Evolutionary conservation across 2,797 vertebrate species (phyloP).

Genomic region (Pyrocephalus nanus): DNA sequence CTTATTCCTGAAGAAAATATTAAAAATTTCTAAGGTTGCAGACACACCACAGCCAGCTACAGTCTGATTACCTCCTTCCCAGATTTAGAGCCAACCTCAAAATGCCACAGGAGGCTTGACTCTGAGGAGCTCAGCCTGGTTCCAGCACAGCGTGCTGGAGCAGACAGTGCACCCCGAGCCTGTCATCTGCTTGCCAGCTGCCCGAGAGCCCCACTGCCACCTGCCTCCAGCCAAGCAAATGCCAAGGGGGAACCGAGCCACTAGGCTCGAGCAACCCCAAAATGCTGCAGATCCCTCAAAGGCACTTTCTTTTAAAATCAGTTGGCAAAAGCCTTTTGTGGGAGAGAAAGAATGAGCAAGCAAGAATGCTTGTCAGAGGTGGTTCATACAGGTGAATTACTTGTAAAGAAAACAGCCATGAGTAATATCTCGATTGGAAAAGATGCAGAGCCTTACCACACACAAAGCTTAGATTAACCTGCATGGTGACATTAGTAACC

Average conservation of each 20-base stretch:
- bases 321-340: neutral
- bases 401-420: neutral
- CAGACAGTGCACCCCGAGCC: accelerated
- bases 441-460: neutral
- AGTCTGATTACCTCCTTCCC: neutral
- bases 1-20: neutral
- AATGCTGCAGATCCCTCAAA: neutral
- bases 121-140: neutral
- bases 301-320: neutral
- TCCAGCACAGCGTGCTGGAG: neutral
- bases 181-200: neutral
- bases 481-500: neutral
- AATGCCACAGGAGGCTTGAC: neutral
- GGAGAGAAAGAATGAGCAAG: neutral
- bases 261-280: neutral
- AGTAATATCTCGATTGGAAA: neutral
- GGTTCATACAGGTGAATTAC: neutral
- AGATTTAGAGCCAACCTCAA: neutral
- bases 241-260: neutral
- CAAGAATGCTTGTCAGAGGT: accelerated
- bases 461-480: neutral
- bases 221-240: neutral
- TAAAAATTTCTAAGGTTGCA: neutral
- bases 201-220: neutral
- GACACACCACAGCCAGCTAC: neutral